Percentiles rank a stretch among this genome's conserved stretches.
Conservation (phyloP, 1,140 invertebrate genomes). For the Brachionus koreanus region DNA sequence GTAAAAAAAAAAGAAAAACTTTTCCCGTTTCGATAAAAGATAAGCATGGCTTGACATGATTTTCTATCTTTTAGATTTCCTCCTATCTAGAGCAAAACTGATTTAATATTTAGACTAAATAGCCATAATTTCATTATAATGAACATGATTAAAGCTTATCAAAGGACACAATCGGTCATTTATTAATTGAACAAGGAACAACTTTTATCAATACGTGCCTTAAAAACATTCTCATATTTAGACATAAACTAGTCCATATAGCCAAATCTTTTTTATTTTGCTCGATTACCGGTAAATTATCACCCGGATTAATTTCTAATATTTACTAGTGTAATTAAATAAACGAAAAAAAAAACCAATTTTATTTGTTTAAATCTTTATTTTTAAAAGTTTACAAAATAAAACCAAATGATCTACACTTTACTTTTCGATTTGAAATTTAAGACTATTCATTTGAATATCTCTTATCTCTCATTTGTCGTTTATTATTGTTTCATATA, state of each 20-base stretch:
- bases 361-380: conserved; percentile 36
- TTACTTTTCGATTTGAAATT: background rate
- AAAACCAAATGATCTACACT: conserved; percentile 28
- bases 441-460: background rate
- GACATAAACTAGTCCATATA: conserved; percentile 16
- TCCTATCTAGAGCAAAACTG: conserved; percentile 2
- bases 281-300: conserved; percentile 36
- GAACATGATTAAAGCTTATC: background rate
- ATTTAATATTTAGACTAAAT: conserved; percentile 39
- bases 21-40: conserved; percentile 8
- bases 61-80: background rate
- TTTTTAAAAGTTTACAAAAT: conserved; percentile 1
- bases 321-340: conserved; percentile 43
- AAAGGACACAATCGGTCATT: background rate
- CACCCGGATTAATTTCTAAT: conserved; percentile 43
- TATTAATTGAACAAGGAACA: background rate
- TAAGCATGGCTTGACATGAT: conserved; percentile 43
- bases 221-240: conserved; percentile 26
- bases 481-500: conserved; percentile 15
- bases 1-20: background rate
- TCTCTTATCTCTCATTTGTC: conserved; percentile 4
- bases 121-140: background rate
- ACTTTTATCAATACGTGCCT: conserved; percentile 6
- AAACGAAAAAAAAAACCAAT: background rate
- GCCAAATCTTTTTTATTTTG: conserved; percentile 1